Evolutionary conservation across 2,888 invertebrate species (phyloP), one percentile per base, ranked within the genome.

Genomic region (Andricus curvator): DNA sequence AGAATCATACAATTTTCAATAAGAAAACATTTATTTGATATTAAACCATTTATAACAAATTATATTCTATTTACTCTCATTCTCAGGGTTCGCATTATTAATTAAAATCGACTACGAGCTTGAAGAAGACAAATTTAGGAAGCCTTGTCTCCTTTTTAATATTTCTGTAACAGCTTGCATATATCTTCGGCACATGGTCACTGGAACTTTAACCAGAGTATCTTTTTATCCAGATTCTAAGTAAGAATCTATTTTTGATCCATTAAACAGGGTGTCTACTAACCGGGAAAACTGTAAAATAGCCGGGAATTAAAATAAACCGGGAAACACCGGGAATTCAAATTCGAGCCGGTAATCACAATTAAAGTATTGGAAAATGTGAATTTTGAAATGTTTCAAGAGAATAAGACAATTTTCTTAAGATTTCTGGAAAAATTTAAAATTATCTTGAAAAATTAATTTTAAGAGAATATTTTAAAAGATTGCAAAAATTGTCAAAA

Each of bases 131-230:
- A 84, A 84, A 37, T 83, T 85, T 60, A 90, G 82, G 81, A 51
- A 48, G 4, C 82, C 78, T 22, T 81, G 85, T 15, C 80, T 90
- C 29, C 76, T 90, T 4, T 67, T 91, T 29, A 87, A 90, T 83
- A 29, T 74, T 29, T 62, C 83, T 70, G 78, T 89, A n/a, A 85
- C 87, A 44, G 51, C 85, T 29, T 90, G 90, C 48, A 88, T 92
- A 82, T 93, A 91, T 85, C 79, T 89, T 78, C 89, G 90, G 29
- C 92, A 92, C 60, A 88, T 88, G 86, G 84, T 82, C 9, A 85
- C 84, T 51, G 82, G 85, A 67, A 82, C 81, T 29, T 89, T 92
- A 6, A 64, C 83, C 0, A 85, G 80, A 81, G 85, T 91, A 77
- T 86, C 88, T 79, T 85, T 88, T 64, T 90, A 88, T 82, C 88